Evolutionary conservation across 2,888 invertebrate genomes (phyloP), one percentile per base, ranked within the genome.

Genomic region (Petrophora chlorosata): DNA sequence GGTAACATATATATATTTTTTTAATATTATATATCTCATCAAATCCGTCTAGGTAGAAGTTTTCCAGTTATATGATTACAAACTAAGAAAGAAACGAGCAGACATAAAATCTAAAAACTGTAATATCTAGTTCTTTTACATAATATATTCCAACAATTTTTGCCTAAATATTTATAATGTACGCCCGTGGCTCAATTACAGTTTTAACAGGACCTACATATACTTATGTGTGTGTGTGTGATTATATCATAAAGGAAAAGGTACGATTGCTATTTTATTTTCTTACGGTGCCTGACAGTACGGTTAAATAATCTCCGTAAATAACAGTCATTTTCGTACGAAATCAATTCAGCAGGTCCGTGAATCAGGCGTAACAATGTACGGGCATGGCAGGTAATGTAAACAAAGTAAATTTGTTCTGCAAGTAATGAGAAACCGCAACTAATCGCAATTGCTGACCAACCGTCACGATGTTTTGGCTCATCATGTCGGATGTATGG

Each of bases 401-500:
- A 54, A 53, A 53, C 56, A 61, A 54, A 61, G 49, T 53, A 49
- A 61, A 60, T 63, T 61, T 54, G 56, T 56, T 40, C 38, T 40
- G 43, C 59, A 56, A 61, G 56, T 61, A 60, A 55, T 58, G 53
- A 17, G 49, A 59, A 59, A 67, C 68, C 68, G 44, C 61, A 61
- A 41, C 61, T 58, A 65, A 65, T 63, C 43, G 52, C 35, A 25
- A 43, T 43, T 39, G 50, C 54, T 50, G 53, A 38, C 38, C 41
- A 44, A 25, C 50, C 45, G 58, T 58, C 60, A 61, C 60, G 60
- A 61, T 14, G 38, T 35, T 42, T 47, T 42, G 13, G 25, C 34
- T 13, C 16, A 16, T 16, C 9, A 9, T 32, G n/a, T n/a, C n/a
- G 32, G 5, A 16, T 5, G n/a, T 15, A 7, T 25, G 10, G 25